phyloP scores from a whole-genome alignment of 1,140 invertebrate genomes.

The Periplaneta americana region DNA sequence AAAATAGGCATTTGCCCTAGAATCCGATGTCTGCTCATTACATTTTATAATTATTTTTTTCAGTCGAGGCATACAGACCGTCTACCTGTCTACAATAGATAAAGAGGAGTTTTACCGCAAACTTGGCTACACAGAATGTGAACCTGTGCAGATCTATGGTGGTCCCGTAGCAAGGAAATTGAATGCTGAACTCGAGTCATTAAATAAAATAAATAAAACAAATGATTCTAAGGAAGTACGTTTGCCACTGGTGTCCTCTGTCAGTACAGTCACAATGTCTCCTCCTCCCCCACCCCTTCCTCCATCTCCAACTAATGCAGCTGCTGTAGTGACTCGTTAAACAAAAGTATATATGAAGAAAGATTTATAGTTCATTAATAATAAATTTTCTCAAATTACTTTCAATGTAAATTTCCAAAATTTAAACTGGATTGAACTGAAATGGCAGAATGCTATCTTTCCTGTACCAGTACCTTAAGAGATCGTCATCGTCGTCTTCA shows the following conservation, averaged over 20 bases:
- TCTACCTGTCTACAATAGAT: constrained; percentile 70
- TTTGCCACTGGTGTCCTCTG: no score
- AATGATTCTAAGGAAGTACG: no score
- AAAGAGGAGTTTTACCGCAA: constrained; percentile 71
- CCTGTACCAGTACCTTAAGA: no score
- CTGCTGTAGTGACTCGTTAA: neutral
- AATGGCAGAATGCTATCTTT: no score
- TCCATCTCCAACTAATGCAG: neutral
- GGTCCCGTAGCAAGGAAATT: constrained; percentile 21
- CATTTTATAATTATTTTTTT: no score
- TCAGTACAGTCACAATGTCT: neutral
- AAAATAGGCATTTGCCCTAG: no score
- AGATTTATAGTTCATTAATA: neutral
- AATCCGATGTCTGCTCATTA: no score
- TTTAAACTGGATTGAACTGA: no score
- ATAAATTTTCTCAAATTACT: no score
- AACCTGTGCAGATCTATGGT: constrained; percentile 62
- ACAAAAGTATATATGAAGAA: neutral
- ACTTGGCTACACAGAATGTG: constrained; percentile 62
- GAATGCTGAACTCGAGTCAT: neutral
- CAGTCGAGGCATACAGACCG: constrained; percentile 48
- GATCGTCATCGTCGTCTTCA: no score
- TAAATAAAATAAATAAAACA: neutral
- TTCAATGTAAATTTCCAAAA: no score
- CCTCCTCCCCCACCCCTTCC: neutral